Base-by-base conservation (phyloP, 2,888 invertebrate species). In the Caenorhabditis plicata region DNA sequence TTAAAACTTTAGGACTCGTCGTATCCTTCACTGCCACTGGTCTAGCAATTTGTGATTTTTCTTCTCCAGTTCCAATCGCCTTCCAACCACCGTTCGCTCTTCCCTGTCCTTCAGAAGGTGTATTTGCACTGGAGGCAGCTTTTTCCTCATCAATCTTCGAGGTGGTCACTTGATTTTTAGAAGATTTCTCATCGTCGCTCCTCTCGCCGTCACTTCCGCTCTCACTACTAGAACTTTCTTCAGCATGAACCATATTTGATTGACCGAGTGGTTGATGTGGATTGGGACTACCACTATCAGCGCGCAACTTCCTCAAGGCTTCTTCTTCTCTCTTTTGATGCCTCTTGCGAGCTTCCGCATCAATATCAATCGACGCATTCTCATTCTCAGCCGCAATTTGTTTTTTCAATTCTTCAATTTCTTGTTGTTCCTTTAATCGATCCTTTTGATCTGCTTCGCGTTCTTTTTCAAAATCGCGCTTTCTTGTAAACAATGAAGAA, bases 401-500 rank as follows among this genome's bases (percentile, higher is more conserved):
- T 81, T 57, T 83, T 83, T 35, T 84, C 50, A 96, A 85, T 81
- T 91, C 90, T 68, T 89, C 89, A 64, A 94, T 85, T 84, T 94
- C 68, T 19, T 45, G 44, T 26, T 48, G 33, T 32, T 65, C 70
- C 23, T 44, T 41, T 0, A 62, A 11, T 15, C 66, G 46, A 31
- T 68, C 68, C 41, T 68, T 87, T 40, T 88, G 88, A 83, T 98
- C 98, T 7, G 87, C 85, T 82, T 93, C 92, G 4, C 92, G 90
- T 84, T 98, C 98, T 69, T 91, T 88, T 67, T 94, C 91, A 67
- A 95, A 86, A 81, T 92, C 92, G 29, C 90, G 89, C 51, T 51
- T 55, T 33, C 55, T 11, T 26, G 51, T 47, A 45, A 55, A 62
- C 25, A 51, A 45, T 32, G 41, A 38, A 15, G 60, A 54, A n/a